Evolutionary conservation across 2,888 invertebrate species (phyloP).

Genomic region (Chouioia cunea): DNA sequence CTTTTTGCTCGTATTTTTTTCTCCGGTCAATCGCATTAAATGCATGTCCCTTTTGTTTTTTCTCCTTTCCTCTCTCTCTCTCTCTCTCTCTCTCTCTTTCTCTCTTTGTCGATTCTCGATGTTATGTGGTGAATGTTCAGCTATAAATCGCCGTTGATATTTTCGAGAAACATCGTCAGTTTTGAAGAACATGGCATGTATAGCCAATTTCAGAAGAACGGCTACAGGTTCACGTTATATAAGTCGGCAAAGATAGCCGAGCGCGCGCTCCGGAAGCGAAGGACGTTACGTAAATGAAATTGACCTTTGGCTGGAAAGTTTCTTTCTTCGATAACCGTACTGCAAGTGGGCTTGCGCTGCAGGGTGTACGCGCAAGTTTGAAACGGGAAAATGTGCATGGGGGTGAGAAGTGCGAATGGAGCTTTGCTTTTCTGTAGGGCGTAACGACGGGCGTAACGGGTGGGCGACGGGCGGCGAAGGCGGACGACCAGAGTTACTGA

Average conservation of each 20-base stretch:
- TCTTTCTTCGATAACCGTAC: conserved; percentile 12
- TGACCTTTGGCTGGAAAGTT: conserved; percentile 1
- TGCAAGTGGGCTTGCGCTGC: too few relatives aligned
- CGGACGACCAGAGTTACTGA: background rate
- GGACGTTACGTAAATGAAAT: background rate
- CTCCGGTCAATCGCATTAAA: background rate
- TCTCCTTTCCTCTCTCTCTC: background rate
- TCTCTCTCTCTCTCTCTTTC: background rate
- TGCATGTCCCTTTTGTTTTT: background rate
- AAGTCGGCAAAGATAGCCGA: background rate
- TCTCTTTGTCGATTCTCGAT: background rate
- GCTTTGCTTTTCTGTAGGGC: too few relatives aligned
- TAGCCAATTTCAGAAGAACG: too few relatives aligned
- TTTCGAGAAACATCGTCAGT: too few relatives aligned
- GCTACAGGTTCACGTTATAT: too few relatives aligned
- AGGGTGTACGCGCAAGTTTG: too few relatives aligned
- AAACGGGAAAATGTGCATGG: too few relatives aligned
- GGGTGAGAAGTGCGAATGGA: too few relatives aligned
- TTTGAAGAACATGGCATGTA: too few relatives aligned
- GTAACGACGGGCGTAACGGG: conserved; percentile 1
- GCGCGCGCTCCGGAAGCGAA: background rate
- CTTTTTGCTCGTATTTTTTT: too few relatives aligned
- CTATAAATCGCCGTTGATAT: too few relatives aligned
- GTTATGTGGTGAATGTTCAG: too few relatives aligned
- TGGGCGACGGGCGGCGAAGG: background rate